Percentiles rank a stretch among this genome's conserved stretches.
phyloP scores from a whole-genome alignment of 2,797 vertebrate species.

The Catostomus latipinnis region DNA sequence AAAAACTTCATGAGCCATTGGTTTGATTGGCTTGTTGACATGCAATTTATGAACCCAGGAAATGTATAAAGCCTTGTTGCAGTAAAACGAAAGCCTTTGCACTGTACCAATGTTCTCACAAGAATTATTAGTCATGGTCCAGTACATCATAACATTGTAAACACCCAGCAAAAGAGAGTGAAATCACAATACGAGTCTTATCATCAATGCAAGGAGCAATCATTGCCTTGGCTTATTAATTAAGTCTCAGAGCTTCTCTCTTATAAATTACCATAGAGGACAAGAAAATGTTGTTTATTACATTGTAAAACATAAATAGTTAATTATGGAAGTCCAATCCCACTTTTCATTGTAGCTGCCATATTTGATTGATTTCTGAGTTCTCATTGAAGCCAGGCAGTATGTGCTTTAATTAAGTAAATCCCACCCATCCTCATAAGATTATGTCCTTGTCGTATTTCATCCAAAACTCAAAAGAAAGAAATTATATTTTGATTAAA shows the following conservation, averaged over 20 bases:
- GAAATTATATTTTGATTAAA: not conserved
- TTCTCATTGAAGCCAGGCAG: not conserved
- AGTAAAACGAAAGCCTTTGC: not conserved
- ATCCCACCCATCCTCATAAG: not conserved
- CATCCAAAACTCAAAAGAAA: not conserved
- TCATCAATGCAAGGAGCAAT: constrained; percentile 15
- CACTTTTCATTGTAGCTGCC: not conserved
- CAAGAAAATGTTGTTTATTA: constrained; percentile 5
- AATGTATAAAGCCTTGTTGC: constrained; percentile 9
- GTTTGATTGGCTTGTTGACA: constrained; percentile 13
- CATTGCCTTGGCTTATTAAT: constrained; percentile 13
- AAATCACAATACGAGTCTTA: constrained; percentile 6
- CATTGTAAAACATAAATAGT: not conserved
- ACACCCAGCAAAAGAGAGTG: not conserved
- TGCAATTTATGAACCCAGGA: not conserved
- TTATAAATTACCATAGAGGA: not conserved
- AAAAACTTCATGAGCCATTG: not conserved
- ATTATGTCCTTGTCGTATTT: not conserved
- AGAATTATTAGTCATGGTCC: constrained; percentile 41
- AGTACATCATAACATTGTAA: constrained; percentile 30
- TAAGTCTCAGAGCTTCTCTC: constrained; percentile 9
- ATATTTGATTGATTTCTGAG: not conserved
- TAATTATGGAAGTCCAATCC: not conserved
- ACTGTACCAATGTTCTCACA: not conserved
- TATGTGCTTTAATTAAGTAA: not conserved